These are phyloP conservation scores for Cotesia typhae DNA, from an alignment of 1,140 invertebrate genomes.

Conservation along the genomic window DNA sequence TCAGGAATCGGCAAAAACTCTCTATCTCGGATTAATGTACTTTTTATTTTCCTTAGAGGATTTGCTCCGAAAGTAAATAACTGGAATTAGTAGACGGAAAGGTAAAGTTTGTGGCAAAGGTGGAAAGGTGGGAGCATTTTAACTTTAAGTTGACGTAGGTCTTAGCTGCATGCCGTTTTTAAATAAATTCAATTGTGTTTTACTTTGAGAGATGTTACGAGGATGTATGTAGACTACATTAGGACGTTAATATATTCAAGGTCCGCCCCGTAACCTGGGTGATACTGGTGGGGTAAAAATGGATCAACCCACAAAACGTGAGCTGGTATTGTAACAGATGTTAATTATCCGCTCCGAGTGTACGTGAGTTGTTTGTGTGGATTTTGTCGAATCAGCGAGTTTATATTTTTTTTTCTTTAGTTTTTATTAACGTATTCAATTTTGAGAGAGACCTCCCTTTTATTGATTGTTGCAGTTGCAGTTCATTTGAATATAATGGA, in stretches of 20 bases:
- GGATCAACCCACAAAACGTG: no score
- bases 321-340: slow-evolving; percentile 63
- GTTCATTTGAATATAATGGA: background rate
- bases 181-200: background rate
- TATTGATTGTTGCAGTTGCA: slow-evolving; percentile 40
- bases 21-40: no score
- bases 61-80: no score
- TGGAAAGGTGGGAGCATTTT: no score
- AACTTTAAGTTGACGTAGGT: no score
- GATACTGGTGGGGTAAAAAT: slow-evolving; percentile 49
- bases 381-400: background rate
- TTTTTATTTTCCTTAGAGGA: no score
- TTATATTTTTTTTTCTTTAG: background rate
- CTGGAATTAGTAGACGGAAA: no score
- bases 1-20: no score
- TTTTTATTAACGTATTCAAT: no score
- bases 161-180: background rate
- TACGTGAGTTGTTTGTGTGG: background rate
- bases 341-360: slow-evolving; percentile 60
- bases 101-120: no score
- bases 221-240: slow-evolving; percentile 32
- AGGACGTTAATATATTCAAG: slow-evolving; percentile 65
- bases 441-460: no score
- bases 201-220: background rate
- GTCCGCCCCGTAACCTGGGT: slow-evolving; percentile 56